phyloP scores from a whole-genome alignment of 2,113 vertebrate genomes.

The Oceanodroma tethys region DNA sequence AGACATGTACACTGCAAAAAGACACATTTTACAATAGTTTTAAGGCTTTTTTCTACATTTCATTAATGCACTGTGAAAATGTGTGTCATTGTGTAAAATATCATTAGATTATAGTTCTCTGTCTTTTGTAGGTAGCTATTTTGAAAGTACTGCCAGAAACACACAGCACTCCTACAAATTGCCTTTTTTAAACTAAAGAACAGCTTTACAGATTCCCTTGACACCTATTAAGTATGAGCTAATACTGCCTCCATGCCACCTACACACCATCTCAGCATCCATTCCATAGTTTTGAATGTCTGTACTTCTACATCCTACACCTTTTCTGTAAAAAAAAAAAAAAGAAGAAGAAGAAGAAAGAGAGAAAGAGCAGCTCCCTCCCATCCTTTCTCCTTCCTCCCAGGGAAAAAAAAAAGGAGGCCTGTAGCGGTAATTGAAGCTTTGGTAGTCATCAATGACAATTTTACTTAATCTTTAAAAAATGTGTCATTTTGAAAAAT shows the following conservation, averaged over 20 bases:
- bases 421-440: constrained; percentile 15
- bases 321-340: neutral
- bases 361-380: neutral
- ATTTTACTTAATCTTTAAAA: constrained; percentile 59
- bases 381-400: neutral
- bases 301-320: constrained; percentile 56
- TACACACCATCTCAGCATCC: constrained; percentile 1
- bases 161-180: constrained; percentile 53
- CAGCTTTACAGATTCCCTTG: constrained; percentile 39
- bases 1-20: neutral
- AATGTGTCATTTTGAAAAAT: constrained; percentile 63
- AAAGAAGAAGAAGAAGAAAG: neutral
- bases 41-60: constrained; percentile 22
- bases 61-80: constrained; percentile 48
- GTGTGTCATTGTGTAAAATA: constrained; percentile 42
- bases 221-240: constrained; percentile 56
- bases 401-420: neutral
- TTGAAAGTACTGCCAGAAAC: constrained; percentile 63
- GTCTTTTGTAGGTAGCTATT: constrained; percentile 50
- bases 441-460: constrained; percentile 65
- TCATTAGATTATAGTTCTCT: constrained; percentile 52
- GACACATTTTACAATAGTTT: constrained; percentile 1
- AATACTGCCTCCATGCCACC: constrained; percentile 58
- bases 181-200: constrained; percentile 56
- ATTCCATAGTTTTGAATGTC: constrained; percentile 43